Evolutionary conservation across 2,113 vertebrate species (phyloP).

Genomic region (Rhynchomys soricoides): DNA sequence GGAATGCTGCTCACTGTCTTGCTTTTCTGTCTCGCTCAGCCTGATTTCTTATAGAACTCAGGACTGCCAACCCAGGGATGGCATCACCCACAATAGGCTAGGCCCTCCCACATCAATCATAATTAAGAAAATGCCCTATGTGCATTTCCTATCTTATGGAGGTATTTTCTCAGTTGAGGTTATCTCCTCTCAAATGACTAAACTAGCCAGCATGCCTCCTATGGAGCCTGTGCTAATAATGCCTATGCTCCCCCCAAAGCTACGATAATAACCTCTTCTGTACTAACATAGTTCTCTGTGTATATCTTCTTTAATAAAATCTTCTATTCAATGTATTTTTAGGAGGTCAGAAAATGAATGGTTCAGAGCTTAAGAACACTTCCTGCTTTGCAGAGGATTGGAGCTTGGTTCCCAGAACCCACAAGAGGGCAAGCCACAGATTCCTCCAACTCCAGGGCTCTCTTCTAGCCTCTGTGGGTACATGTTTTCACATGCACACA

Average conservation of each 20-base stretch:
- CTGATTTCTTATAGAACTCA: neutral
- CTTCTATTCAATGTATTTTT: neutral
- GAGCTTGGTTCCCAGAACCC: neutral
- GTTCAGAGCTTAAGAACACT: neutral
- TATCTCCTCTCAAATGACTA: neutral
- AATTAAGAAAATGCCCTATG: neutral
- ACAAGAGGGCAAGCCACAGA: neutral
- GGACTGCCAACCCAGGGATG: neutral
- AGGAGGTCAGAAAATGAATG: neutral
- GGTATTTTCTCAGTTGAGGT: neutral
- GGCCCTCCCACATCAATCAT: neutral
- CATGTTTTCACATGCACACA: neutral
- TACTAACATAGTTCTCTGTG: neutral
- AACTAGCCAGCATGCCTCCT: neutral
- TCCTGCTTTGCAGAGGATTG: neutral
- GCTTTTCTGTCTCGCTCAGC: neutral
- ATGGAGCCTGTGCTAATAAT: neutral
- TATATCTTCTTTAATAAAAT: neutral
- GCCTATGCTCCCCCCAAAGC: neutral
- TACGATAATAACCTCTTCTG: neutral
- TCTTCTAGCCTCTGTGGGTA: neutral
- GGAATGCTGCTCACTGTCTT: neutral
- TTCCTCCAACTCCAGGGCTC: neutral
- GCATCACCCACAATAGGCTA: neutral
- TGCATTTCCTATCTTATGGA: neutral